Percentiles rank a stretch among this genome's conserved stretches.
phyloP scores from a whole-genome alignment of 2,113 vertebrate species.

The Malaclemys terrapin region DNA sequence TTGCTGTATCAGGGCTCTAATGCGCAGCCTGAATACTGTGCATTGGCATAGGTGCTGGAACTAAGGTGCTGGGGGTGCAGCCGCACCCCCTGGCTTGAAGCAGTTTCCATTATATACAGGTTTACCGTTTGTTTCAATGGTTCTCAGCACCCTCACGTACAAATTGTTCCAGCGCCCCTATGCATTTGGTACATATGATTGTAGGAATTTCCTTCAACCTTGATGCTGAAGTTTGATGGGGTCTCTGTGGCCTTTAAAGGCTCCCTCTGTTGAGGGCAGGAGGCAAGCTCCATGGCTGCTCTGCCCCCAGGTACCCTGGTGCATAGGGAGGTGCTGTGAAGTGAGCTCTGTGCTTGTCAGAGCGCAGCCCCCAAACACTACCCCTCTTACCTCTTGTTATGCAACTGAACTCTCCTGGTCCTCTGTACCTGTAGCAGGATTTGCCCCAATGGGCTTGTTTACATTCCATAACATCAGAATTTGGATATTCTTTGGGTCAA shows the following conservation, averaged over 20 bases:
- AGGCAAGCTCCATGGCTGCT: background rate
- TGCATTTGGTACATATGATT: fast-evolving
- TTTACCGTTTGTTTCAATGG: no score
- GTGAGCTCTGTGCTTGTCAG: background rate
- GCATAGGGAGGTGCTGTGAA: background rate
- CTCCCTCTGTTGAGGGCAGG: background rate
- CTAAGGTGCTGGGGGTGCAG: no score
- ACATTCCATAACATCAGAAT: background rate
- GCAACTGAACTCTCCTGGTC: background rate
- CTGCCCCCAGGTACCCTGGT: background rate
- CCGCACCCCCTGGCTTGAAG: no score
- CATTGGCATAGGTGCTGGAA: background rate
- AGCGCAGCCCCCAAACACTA: background rate
- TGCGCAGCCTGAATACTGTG: background rate
- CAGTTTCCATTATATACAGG: no score
- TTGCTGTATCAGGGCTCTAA: background rate
- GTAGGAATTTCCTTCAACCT: background rate
- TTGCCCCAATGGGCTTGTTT: background rate
- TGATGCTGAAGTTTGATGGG: background rate
- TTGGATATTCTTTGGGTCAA: background rate
- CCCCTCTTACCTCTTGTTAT: background rate
- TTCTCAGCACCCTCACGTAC: no score
- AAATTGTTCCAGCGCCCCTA: background rate
- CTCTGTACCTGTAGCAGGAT: background rate
- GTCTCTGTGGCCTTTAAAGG: fast-evolving